phyloP scores from a whole-genome alignment of 2,113 vertebrate species.

The Callopanchax toddi region DNA sequence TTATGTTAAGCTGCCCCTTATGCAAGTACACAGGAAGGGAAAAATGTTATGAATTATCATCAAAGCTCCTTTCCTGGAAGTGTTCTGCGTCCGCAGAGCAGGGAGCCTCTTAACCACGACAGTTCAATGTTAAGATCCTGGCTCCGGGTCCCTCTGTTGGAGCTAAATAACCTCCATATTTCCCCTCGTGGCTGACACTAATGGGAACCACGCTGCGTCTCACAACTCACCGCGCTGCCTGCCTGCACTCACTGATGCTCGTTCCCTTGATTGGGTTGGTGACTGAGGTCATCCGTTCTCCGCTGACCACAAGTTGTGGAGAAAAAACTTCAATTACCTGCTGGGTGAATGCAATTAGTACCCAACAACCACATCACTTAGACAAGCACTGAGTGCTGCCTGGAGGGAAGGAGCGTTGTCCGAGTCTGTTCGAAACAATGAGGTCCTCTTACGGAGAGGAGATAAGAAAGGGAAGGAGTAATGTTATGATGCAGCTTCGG shows the following conservation, averaged over 20 bases:
- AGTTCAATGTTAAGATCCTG: slow-evolving; percentile 47
- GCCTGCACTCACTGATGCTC: slow-evolving; percentile 43
- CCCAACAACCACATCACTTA: slow-evolving; percentile 68
- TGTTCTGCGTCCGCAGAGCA: slow-evolving; percentile 11
- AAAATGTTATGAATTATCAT: slow-evolving; percentile 16
- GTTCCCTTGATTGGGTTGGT: slow-evolving; percentile 58
- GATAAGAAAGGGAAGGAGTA: slow-evolving; percentile 9
- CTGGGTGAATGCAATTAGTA: slow-evolving; percentile 76
- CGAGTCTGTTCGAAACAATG: slow-evolving; percentile 40
- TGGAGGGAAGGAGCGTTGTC: slow-evolving; percentile 29
- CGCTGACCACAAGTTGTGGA: slow-evolving; percentile 64
- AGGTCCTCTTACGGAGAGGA: slow-evolving; percentile 26
- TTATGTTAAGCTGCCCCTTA: not conserved
- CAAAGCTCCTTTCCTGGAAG: slow-evolving; percentile 18
- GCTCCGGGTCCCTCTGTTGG: slow-evolving; percentile 24
- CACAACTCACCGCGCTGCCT: slow-evolving; percentile 41
- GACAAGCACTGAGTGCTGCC: slow-evolving; percentile 34
- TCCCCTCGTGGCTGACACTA: slow-evolving; percentile 66
- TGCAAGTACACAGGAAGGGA: slow-evolving; percentile 2
- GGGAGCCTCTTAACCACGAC: slow-evolving; percentile 51
- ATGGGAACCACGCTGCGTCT: slow-evolving; percentile 65
- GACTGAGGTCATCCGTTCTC: slow-evolving; percentile 59
- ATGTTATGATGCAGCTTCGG: slow-evolving; percentile 25
- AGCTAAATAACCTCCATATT: slow-evolving; percentile 71
- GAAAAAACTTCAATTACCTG: slow-evolving; percentile 70